A percentile compares a stretch with the other conserved stretches of the same genome.
phyloP scores from a whole-genome alignment of 2,797 vertebrate species.

The Hoplostethus mediterraneus region DNA sequence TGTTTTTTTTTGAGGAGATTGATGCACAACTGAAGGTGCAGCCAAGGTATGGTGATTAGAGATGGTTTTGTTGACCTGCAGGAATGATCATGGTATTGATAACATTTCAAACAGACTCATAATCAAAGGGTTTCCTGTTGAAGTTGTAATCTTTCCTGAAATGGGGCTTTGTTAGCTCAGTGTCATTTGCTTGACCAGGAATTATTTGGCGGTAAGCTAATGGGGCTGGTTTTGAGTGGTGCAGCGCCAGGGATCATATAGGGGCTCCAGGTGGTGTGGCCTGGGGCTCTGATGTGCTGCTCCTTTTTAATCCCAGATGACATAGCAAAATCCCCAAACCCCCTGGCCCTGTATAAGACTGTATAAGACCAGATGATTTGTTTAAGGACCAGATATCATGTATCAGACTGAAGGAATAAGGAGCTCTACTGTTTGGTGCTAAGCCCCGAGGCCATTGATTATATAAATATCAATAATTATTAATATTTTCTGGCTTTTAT shows the following conservation, averaged over 20 bases:
- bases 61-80: slow-evolving; percentile 83
- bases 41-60: slow-evolving; percentile 82
- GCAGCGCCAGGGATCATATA: slow-evolving; percentile 66
- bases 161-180: slow-evolving; percentile 81
- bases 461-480: slow-evolving; percentile 50
- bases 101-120: slow-evolving; percentile 86
- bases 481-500: slow-evolving; percentile 29
- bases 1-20: slow-evolving; percentile 51
- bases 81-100: slow-evolving; percentile 85
- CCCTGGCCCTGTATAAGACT: slow-evolving; percentile 63
- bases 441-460: slow-evolving; percentile 50
- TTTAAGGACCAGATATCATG: slow-evolving; percentile 77
- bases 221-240: slow-evolving; percentile 76
- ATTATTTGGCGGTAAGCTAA: slow-evolving; percentile 80
- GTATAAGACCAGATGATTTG: slow-evolving; percentile 75
- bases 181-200: slow-evolving; percentile 84
- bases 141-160: slow-evolving; percentile 88
- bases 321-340: slow-evolving; percentile 81
- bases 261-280: slow-evolving; percentile 78
- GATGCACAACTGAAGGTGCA: slow-evolving; percentile 74
- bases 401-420: slow-evolving; percentile 75
- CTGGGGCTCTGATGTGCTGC: slow-evolving; percentile 75
- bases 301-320: slow-evolving; percentile 86
- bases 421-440: slow-evolving; percentile 68
- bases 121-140: slow-evolving; percentile 88